phyloP scores from a whole-genome alignment of 53 echinoderm and acorn worm genomes.

The Apostichopus leukothele region DNA sequence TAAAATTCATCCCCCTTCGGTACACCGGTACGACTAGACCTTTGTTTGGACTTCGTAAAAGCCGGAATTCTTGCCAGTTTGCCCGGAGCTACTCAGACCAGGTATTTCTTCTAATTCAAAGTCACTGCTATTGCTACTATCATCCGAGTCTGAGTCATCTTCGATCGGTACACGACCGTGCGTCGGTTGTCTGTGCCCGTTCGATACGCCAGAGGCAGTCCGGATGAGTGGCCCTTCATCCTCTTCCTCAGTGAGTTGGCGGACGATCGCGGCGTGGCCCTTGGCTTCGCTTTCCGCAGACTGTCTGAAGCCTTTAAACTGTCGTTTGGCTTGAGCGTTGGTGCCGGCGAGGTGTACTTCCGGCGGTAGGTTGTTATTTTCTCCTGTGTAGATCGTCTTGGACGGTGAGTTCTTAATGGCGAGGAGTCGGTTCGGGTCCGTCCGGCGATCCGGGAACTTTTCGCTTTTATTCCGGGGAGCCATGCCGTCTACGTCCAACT shows the following conservation, averaged over 20 bases:
- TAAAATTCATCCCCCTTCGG: neutral
- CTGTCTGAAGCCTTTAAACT: neutral
- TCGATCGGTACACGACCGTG: neutral
- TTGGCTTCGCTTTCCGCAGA: neutral
- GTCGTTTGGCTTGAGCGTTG: neutral
- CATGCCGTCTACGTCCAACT: neutral
- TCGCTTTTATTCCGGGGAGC: neutral
- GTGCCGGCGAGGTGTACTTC: neutral
- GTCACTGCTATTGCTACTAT: conserved; percentile 19
- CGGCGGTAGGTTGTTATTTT: conserved; percentile 42
- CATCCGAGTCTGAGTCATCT: conserved; percentile 3
- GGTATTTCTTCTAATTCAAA: conserved; percentile 32
- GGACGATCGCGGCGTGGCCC: neutral
- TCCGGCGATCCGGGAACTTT: neutral
- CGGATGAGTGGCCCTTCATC: neutral
- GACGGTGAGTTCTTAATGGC: conserved; percentile 30
- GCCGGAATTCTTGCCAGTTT: conserved; percentile 4
- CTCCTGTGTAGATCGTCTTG: conserved; percentile 45
- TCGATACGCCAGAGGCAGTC: neutral
- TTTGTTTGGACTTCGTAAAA: conserved; percentile 31
- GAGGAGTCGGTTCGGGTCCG: conserved; percentile 4
- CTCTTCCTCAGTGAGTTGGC: neutral
- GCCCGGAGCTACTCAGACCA: neutral
- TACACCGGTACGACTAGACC: neutral
- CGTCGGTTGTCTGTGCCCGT: neutral